Conservation (phyloP, 1,140 invertebrate species). For the Pemphigus obesinymphae region DNA sequence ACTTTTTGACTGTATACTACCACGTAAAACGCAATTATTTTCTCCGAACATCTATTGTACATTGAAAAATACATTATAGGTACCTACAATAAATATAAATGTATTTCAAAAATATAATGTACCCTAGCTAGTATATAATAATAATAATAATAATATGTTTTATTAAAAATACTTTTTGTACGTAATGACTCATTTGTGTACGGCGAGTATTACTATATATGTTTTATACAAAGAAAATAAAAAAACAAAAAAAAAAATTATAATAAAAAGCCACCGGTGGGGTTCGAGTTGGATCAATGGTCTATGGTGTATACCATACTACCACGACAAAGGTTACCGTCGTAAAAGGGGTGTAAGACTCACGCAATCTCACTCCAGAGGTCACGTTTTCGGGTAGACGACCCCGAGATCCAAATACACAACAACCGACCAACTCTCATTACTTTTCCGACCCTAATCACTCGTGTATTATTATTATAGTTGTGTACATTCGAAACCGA, state of each 20-base stretch:
- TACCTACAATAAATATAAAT: background rate
- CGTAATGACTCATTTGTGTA: background rate
- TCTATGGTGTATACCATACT: background rate
- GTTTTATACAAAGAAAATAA: background rate
- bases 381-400: constrained; percentile 8
- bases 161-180: background rate
- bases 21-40: background rate
- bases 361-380: constrained; percentile 7
- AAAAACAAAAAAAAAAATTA: background rate
- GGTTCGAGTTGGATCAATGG: constrained; percentile 28
- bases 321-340: background rate
- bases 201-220: background rate
- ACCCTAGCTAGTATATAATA: background rate
- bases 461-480: too few species aligned
- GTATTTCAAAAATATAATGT: background rate
- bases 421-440: background rate
- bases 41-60: too few species aligned
- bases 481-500: background rate
- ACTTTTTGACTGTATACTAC: background rate
- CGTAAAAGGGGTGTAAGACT: background rate
- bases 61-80: background rate
- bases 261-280: background rate
- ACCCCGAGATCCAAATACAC: background rate
- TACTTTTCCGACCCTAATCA: background rate
- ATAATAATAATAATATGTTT: background rate